phyloP scores from a whole-genome alignment of 2,113 vertebrate genomes.

The Forbesichthys agassizii region DNA sequence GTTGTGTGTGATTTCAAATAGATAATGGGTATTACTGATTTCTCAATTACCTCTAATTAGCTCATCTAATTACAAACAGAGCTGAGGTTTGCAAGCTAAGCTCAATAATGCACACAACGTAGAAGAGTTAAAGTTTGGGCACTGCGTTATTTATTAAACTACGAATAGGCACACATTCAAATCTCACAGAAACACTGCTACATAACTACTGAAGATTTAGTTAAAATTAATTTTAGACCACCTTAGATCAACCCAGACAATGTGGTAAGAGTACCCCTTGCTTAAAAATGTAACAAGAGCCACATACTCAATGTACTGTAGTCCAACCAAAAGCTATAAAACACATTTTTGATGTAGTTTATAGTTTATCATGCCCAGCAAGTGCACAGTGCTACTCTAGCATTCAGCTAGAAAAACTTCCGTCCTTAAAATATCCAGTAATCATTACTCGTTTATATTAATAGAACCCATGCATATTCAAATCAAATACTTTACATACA shows the following conservation, averaged over 20 bases:
- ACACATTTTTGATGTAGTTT: too few relatives aligned
- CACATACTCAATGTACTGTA: too few relatives aligned
- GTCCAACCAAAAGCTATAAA: too few relatives aligned
- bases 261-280: too few relatives aligned
- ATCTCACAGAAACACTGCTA: constrained; percentile 26
- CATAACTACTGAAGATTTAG: not conserved
- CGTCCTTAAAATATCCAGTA: constrained; percentile 1
- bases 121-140: constrained; percentile 2
- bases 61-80: constrained; percentile 5
- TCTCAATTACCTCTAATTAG: constrained; percentile 4
- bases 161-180: constrained; percentile 6
- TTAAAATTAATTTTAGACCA: not conserved
- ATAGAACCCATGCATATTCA: not conserved
- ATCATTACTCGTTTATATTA: not conserved
- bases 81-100: constrained; percentile 9
- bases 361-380: too few relatives aligned
- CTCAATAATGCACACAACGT: not conserved
- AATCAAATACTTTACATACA: constrained; percentile 1
- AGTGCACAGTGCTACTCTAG: too few relatives aligned
- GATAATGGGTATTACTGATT: constrained; percentile 15
- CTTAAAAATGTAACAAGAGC: too few relatives aligned
- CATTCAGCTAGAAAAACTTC: not conserved
- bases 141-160: constrained; percentile 40
- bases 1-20: constrained; percentile 5
- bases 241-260: too few relatives aligned